Base-by-base conservation (phyloP, 2,113 vertebrate genomes). In the Carettochelys insculpta region DNA sequence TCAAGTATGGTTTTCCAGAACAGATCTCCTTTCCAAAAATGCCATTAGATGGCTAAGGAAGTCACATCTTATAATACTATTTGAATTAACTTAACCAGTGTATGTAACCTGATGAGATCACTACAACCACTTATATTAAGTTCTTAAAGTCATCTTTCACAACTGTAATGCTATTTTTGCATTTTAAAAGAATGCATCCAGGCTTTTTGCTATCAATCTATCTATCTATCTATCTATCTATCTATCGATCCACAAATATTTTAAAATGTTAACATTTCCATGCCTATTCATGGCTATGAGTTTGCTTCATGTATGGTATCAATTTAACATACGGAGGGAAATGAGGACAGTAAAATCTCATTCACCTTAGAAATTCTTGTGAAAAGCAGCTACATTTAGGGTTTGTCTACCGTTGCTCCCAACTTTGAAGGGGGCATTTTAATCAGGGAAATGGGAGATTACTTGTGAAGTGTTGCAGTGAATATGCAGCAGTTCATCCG, bases 11-110 rank as follows among this genome's bases (percentile, higher is more conserved):
- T 95, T 95, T 96, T 94, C 61, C 93, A 95, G 83, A 56, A 92
- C 94, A 93, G 92, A 95, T 95, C 73, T 90, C 8, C 43, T 95
- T 92, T 92, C 95, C 61, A 68, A 38, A 68, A 68, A 34, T 68
- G n/a, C 17, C n/a, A 11, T 68, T 68, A 68, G 61, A 68, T 20
- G 61, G n/a, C n/a, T 38, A 68, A 68, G n/a, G n/a, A 68, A 38
- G 19, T 93, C 34, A 75, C 94, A 95, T 92, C 94, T 92, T 90
- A 92, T 93, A 95, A 96, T 65, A 56, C 80, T 95, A 96, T 85
- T 89, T 19, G 3, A 45, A 80, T 12, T 50, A 89, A 88, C 85
- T 92, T 93, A 94, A 92, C 41, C 71, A 61, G 80, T 89, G 31
- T 85, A 82, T 92, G 90, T 78, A 85, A 94, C 83, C 80, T 78